Evolutionary conservation across 2,113 vertebrate genomes (phyloP).

Genomic region (Propithecus coquereli): DNA sequence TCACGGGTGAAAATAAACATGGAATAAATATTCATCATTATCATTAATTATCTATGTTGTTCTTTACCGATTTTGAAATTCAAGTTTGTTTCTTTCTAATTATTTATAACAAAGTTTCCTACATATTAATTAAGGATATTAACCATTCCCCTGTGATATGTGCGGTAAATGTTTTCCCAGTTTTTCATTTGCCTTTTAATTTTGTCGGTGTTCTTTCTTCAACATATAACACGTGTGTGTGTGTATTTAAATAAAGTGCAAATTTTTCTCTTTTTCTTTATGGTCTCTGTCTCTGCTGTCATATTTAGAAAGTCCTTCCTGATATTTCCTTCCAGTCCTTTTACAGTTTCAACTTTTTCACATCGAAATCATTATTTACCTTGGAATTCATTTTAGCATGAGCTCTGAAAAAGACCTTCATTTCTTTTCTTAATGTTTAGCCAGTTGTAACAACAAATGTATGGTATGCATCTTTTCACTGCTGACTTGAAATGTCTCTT

Average conservation of each 20-base stretch:
- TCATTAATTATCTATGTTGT: neutral
- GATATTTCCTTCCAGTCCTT: neutral
- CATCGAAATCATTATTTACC: neutral
- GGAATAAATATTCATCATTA: neutral
- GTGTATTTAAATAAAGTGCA: neutral
- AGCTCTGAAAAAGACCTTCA: neutral
- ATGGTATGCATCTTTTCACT: neutral
- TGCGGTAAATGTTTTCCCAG: neutral
- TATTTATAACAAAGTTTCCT: neutral
- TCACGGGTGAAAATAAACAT: neutral
- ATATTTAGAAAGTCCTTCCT: neutral
- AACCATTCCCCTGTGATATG: neutral
- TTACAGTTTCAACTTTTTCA: neutral
- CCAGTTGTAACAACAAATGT: neutral
- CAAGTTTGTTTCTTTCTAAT: neutral
- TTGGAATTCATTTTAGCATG: neutral
- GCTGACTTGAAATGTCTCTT: neutral
- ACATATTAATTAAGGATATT: neutral
- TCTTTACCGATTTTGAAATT: neutral
- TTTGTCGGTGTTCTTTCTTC: neutral
- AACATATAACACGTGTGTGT: rapidly evolving
- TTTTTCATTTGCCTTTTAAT: neutral
- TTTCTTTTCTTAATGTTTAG: neutral
- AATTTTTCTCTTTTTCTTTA: neutral
- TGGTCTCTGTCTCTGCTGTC: neutral